Conservation (phyloP, 2,888 invertebrate genomes). For the Allacma fusca region DNA sequence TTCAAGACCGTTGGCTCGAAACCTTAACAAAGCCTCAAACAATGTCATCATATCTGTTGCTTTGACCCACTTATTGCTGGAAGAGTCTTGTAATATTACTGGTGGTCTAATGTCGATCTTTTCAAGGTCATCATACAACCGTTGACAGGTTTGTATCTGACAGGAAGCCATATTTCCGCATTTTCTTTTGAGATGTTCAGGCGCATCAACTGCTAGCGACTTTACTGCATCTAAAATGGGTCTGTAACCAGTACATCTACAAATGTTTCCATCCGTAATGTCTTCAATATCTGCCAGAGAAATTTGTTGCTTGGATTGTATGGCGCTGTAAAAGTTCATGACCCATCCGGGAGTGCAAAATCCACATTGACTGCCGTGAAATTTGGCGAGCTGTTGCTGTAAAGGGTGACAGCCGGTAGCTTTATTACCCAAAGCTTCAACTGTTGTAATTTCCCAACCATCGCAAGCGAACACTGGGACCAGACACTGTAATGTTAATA, state of each 20-base stretch:
- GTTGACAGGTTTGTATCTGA: no score
- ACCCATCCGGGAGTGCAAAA: conserved; percentile 81
- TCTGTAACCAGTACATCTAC: conserved; percentile 80
- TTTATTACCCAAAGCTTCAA: conserved; percentile 76
- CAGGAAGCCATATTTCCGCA: no score
- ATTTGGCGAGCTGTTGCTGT: conserved; percentile 71
- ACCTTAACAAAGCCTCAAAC: conserved; percentile 40
- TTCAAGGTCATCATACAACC: no score
- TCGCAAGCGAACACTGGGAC: conserved; percentile 72
- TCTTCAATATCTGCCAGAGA: background rate
- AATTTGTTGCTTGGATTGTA: background rate
- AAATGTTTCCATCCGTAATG: no score
- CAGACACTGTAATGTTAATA: conserved; percentile 68
- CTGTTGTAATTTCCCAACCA: conserved; percentile 74
- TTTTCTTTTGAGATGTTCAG: conserved; percentile 66
- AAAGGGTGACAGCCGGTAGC: conserved; percentile 75
- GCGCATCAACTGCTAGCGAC: conserved; percentile 73
- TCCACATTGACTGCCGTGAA: conserved; percentile 78
- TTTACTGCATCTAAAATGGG: conserved; percentile 76
- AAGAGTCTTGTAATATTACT: conserved; percentile 47
- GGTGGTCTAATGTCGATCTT: no score
- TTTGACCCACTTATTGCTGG: conserved; percentile 53
- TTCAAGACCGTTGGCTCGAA: conserved; percentile 17
- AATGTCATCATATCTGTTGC: conserved; percentile 46
- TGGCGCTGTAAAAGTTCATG: conserved; percentile 75